Evolutionary conservation across 2,113 vertebrate genomes (phyloP).

Genomic region (Heteronetta atricapilla): DNA sequence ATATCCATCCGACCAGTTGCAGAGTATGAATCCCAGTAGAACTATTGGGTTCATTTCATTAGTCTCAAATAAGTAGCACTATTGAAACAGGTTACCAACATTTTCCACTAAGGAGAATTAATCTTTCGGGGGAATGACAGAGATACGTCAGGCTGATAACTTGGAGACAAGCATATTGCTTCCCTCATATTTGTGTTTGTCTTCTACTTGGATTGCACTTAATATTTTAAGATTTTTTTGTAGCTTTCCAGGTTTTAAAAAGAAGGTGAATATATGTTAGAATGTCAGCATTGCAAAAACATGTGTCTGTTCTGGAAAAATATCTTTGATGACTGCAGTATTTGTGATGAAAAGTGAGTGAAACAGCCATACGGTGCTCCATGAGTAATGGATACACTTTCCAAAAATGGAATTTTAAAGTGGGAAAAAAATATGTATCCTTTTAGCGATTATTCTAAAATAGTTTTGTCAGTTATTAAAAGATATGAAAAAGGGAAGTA

Average conservation of each 20-base stretch:
- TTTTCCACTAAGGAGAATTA: background rate
- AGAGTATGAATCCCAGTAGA: background rate
- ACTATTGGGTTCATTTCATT: background rate
- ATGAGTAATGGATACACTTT: background rate
- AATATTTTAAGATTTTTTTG: background rate
- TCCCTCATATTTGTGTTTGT: background rate
- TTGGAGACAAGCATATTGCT: background rate
- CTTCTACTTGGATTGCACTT: background rate
- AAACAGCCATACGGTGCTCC: background rate
- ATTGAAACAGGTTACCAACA: background rate
- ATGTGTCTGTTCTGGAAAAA: background rate
- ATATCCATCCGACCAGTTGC: background rate
- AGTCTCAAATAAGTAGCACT: background rate
- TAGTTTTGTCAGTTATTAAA: background rate
- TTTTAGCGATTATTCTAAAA: constrained; percentile 29
- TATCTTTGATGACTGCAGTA: background rate
- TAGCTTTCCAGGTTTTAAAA: background rate
- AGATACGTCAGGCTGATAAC: background rate
- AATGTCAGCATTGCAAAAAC: background rate
- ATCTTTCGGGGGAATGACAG: background rate
- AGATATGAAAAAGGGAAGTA: constrained; percentile 22
- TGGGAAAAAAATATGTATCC: background rate
- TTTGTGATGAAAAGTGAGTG: constrained; percentile 5
- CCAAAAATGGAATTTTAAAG: background rate
- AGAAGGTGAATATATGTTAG: background rate